These are phyloP conservation scores for Uloborus diversus DNA, from an alignment of 1,140 invertebrate species.

Conservation along the genomic window DNA sequence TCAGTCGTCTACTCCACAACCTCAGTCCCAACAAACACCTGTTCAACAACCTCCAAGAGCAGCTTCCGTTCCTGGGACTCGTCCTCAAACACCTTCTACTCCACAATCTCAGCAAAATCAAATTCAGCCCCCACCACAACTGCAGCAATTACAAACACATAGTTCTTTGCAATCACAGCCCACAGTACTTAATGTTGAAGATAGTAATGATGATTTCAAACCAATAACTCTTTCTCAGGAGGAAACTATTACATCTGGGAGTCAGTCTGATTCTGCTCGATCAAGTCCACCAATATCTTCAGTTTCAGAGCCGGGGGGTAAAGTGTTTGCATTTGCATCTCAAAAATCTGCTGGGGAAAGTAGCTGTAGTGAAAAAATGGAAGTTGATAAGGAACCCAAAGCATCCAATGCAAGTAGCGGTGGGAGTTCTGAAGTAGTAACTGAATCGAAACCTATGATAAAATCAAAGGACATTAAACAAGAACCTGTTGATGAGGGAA, in stretches of 20 bases:
- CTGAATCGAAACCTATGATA: slow-evolving; percentile 25
- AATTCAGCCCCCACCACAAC: slow-evolving; percentile 30
- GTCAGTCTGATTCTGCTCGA: slow-evolving; percentile 24
- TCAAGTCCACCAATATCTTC: slow-evolving; percentile 42
- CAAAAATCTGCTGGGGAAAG: slow-evolving; percentile 39
- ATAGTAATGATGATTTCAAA: slow-evolving; percentile 48
- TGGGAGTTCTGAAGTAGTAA: slow-evolving; percentile 14
- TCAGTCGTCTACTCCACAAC: slow-evolving; percentile 55
- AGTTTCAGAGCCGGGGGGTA: slow-evolving; percentile 32
- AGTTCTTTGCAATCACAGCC: slow-evolving; percentile 6
- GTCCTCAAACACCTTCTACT: slow-evolving; percentile 40
- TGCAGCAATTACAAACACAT: slow-evolving; percentile 35
- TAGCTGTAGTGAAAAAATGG: slow-evolving; percentile 43
- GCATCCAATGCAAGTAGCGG: no score
- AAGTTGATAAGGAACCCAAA: slow-evolving; percentile 32
- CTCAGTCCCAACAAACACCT: slow-evolving; percentile 56
- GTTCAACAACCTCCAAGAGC: slow-evolving; percentile 53
- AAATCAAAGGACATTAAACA: slow-evolving; percentile 72
- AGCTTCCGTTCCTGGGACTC: slow-evolving; percentile 52
- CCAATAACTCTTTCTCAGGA: slow-evolving; percentile 42
- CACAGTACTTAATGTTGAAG: slow-evolving; percentile 43
- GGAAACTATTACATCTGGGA: slow-evolving; percentile 19
- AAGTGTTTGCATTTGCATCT: slow-evolving; percentile 49
- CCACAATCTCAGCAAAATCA: slow-evolving; percentile 11
- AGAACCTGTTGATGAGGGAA: slow-evolving; percentile 71